These are phyloP conservation scores for Acridotheres tristis DNA, from an alignment of 2,797 vertebrate genomes.

Conservation along the genomic window DNA sequence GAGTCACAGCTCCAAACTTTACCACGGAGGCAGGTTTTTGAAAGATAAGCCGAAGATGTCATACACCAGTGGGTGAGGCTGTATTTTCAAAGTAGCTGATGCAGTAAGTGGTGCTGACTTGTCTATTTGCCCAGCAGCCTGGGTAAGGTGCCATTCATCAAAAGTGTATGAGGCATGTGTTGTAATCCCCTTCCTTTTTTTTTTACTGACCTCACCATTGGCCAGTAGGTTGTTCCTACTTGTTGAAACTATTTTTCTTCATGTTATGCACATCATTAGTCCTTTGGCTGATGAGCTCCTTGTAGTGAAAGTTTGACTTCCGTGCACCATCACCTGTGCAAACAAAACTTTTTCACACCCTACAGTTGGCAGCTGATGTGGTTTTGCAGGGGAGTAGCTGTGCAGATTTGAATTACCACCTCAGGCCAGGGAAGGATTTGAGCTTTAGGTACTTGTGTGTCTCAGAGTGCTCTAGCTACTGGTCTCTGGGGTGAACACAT, in stretches of 20 bases:
- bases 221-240: not conserved
- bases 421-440: not conserved
- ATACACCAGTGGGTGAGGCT: not conserved
- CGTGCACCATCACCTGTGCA: not conserved
- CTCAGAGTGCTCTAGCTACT: not conserved
- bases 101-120: not conserved
- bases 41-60: slow-evolving; percentile 25
- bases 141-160: not conserved
- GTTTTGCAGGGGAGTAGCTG: not conserved
- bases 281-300: not conserved
- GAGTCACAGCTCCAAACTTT: slow-evolving; percentile 8
- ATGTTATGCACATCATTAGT: not conserved
- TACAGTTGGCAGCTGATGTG: not conserved
- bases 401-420: not conserved
- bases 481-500: not conserved
- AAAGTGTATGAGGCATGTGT: not conserved
- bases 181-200: not conserved
- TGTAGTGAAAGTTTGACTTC: not conserved
- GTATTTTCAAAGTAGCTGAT: not conserved
- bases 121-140: not conserved
- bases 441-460: not conserved
- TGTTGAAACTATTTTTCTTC: not conserved
- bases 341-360: not conserved
- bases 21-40: not conserved
- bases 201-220: not conserved